These are phyloP conservation scores for Nezara viridula DNA, from an alignment of 2,888 invertebrate species.

Conservation along the genomic window DNA sequence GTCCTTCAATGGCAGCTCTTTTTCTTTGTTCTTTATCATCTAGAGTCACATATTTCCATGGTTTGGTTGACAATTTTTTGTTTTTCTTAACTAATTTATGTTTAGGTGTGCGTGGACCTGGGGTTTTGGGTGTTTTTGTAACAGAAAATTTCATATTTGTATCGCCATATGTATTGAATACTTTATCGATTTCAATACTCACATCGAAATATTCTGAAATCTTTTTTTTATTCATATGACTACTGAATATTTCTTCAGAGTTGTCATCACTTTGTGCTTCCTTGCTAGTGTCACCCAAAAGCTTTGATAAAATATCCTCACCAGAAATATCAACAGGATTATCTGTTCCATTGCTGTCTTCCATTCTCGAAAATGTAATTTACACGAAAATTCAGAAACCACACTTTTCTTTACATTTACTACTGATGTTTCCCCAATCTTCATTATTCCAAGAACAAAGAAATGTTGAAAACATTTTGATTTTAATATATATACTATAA, in stretches of 20 bases:
- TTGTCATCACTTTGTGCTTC: neutral
- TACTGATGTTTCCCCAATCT: neutral
- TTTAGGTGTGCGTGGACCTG: neutral
- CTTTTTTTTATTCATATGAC: neutral
- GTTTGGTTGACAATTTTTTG: neutral
- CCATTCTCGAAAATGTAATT: neutral
- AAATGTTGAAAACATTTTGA: slow-evolving; percentile 1
- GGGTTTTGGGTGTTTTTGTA: slow-evolving; percentile 14
- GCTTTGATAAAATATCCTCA: neutral
- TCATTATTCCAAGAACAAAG: neutral
- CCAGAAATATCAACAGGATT: neutral
- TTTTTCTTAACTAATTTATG: neutral
- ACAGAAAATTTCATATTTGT: slow-evolving; percentile 44
- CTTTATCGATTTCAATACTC: slow-evolving; percentile 16
- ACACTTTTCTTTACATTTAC: neutral
- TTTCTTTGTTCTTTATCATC: neutral
- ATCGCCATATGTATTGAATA: slow-evolving; percentile 40
- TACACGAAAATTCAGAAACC: no score
- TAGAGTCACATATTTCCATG: slow-evolving; percentile 9
- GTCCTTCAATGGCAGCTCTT: slow-evolving; percentile 28
- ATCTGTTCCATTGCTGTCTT: neutral
- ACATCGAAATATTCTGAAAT: neutral
- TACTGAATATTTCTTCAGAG: slow-evolving; percentile 53
- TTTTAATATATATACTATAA: neutral
- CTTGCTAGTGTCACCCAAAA: neutral